Evolutionary conservation across 2,113 vertebrate genomes (phyloP).

Genomic region (Otus sunia): DNA sequence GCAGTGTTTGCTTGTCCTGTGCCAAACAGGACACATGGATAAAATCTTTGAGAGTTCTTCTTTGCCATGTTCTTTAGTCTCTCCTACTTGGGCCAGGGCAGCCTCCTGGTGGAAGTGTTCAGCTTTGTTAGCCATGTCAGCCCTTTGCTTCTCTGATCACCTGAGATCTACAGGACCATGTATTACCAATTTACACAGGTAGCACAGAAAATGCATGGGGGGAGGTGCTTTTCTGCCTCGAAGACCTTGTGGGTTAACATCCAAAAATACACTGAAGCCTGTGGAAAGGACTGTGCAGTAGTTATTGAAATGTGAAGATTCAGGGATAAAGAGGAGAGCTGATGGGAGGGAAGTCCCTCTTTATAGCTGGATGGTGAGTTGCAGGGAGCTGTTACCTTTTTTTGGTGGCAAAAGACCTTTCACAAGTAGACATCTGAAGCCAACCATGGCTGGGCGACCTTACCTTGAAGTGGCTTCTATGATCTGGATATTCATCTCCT

Average conservation of each 20-base stretch:
- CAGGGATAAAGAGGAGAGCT: background rate
- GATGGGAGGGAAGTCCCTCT: background rate
- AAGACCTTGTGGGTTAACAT: background rate
- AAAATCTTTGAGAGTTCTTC: background rate
- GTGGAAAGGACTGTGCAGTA: background rate
- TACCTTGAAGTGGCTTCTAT: background rate
- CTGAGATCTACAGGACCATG: background rate
- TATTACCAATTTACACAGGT: background rate
- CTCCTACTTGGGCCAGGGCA: rapidly evolving
- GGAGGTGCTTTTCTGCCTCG: background rate
- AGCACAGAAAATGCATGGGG: background rate
- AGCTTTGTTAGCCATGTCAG: background rate
- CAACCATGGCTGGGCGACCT: background rate
- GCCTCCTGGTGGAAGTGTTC: background rate
- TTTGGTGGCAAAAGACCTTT: background rate
- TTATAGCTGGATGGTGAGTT: background rate
- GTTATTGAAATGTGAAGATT: background rate
- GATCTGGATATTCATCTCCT: background rate
- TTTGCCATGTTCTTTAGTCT: background rate
- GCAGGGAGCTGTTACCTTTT: background rate
- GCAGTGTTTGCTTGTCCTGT: background rate
- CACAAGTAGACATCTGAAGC: background rate
- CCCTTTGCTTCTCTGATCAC: background rate
- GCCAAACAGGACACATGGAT: background rate
- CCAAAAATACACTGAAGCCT: background rate